Evolutionary conservation across 53 echinoderm and acorn worm genomes (phyloP).

Genomic region (Paracentrotus lividus): DNA sequence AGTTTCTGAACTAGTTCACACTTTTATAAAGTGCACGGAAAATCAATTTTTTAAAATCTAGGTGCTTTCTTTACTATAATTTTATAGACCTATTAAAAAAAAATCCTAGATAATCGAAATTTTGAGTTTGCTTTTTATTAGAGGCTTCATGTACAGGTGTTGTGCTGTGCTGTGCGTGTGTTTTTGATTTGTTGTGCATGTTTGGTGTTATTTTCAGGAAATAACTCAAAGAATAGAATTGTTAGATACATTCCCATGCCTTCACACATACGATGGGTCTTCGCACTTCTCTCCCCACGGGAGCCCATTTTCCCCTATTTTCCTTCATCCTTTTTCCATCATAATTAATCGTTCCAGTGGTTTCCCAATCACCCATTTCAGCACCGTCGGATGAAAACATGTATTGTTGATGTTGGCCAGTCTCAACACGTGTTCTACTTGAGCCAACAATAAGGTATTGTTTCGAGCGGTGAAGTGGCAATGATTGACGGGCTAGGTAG

Average conservation of each 20-base stretch:
- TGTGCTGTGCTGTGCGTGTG: background rate
- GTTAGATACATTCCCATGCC: background rate
- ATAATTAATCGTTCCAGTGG: conserved; percentile 51
- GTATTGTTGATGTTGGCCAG: conserved; percentile 49
- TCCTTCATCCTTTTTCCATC: conserved; percentile 34
- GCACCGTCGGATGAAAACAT: conserved; percentile 25
- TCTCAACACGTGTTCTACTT: conserved; percentile 24
- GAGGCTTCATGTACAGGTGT: background rate
- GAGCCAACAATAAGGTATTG: conserved; percentile 42
- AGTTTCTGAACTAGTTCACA: background rate
- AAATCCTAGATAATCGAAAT: background rate
- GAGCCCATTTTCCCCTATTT: conserved; percentile 22
- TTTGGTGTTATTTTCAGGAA: too few species aligned
- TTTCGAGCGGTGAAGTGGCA: conserved; percentile 51
- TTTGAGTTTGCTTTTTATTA: background rate
- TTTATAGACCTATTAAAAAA: background rate
- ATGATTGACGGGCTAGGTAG: conserved; percentile 58
- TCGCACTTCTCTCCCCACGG: conserved; percentile 22
- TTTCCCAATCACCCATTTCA: conserved; percentile 28
- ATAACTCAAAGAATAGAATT: too few species aligned
- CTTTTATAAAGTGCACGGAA: background rate
- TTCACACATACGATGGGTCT: background rate
- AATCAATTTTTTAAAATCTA: background rate
- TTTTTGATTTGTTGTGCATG: background rate
- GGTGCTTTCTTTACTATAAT: background rate